Percentiles rank a stretch among this genome's conserved stretches.
These are phyloP conservation scores for Esperia sulphurella DNA, from an alignment of 2,888 invertebrate species.

Conservation along the genomic window DNA sequence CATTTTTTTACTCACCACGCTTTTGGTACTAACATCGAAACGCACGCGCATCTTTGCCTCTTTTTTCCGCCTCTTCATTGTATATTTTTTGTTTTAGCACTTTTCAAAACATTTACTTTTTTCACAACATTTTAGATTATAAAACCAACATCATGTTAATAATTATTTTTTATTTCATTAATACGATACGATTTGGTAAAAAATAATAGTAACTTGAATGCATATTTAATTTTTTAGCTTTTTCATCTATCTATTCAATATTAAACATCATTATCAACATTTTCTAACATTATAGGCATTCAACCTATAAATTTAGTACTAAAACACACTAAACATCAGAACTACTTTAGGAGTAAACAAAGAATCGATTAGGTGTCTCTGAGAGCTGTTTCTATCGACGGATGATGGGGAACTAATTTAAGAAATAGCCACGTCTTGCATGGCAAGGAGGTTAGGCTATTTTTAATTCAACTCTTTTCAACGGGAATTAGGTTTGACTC, in stretches of 20 bases:
- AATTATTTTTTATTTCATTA: not conserved
- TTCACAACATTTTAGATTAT: not conserved
- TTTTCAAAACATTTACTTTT: not conserved
- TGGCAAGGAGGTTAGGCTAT: not conserved
- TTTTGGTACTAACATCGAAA: slow-evolving; percentile 44
- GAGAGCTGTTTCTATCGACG: not conserved
- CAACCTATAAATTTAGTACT: not conserved
- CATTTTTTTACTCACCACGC: slow-evolving; percentile 45
- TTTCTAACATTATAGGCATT: no score
- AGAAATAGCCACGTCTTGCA: not conserved
- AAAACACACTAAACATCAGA: not conserved
- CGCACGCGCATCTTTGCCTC: slow-evolving; percentile 49
- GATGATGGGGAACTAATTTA: slow-evolving; percentile 1
- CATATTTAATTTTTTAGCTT: no score
- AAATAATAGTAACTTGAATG: no score
- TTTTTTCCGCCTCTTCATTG: slow-evolving; percentile 62
- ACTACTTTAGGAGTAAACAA: not conserved
- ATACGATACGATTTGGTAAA: no score
- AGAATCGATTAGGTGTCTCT: not conserved
- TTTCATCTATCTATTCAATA: no score
- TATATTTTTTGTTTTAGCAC: slow-evolving; percentile 11
- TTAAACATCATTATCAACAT: no score
- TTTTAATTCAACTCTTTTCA: not conserved
- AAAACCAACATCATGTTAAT: not conserved
- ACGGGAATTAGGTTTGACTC: not conserved